Percentiles rank a stretch among this genome's conserved stretches.
Evolutionary conservation across 2,113 vertebrate species (phyloP).

Genomic region (Cinclus cinclus): DNA sequence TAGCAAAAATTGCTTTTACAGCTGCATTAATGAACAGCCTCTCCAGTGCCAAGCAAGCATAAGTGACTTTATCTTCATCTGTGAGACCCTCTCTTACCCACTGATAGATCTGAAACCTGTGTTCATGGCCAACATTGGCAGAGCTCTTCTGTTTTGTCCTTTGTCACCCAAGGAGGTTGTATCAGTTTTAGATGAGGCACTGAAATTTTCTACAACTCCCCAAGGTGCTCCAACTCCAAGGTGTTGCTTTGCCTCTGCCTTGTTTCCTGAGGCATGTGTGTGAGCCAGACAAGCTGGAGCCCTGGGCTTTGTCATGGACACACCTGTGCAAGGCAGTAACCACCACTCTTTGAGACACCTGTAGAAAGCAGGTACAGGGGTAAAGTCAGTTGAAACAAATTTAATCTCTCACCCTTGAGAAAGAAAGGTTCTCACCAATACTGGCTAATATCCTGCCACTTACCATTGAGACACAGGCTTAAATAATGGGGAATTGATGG

Average conservation of each 20-base stretch:
- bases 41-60: background rate
- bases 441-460: background rate
- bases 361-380: background rate
- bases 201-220: background rate
- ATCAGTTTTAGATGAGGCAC: conserved; percentile 29
- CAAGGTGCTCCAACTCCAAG: background rate
- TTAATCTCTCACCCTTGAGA: background rate
- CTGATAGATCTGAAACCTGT: background rate
- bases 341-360: background rate
- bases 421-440: background rate
- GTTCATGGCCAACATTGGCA: background rate
- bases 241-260: background rate
- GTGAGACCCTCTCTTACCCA: background rate
- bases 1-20: background rate
- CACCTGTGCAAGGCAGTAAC: background rate
- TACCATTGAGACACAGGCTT: background rate
- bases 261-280: background rate
- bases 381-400: background rate
- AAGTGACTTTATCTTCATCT: background rate
- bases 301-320: background rate
- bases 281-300: background rate
- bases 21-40: background rate
- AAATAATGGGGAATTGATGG: background rate
- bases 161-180: background rate
- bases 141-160: background rate